Conservation (phyloP, 1,140 invertebrate genomes). For the Orchestia grillus region DNA sequence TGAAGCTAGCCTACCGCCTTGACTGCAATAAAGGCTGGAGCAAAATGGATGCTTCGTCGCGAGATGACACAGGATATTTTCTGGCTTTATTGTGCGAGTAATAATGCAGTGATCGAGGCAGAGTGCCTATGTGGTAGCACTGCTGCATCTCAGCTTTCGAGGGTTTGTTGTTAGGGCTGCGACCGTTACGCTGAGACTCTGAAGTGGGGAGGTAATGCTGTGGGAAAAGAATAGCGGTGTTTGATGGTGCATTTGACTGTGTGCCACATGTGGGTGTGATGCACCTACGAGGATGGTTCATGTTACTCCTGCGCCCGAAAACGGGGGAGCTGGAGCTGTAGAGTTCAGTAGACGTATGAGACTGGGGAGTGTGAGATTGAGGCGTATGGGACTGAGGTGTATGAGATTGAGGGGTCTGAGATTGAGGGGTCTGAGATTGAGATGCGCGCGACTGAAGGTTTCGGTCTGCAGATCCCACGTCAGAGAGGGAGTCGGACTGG, state of each 20-base stretch:
- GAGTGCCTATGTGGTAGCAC: conserved; percentile 31
- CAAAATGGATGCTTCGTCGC: conserved; percentile 33
- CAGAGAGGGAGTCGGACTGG: conserved; percentile 22
- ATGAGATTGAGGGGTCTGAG: conserved; percentile 40
- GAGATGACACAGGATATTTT: conserved; percentile 28
- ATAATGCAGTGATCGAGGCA: conserved; percentile 41
- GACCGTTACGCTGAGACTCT: not conserved
- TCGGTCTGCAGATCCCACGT: conserved; percentile 11
- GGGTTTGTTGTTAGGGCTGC: conserved; percentile 16
- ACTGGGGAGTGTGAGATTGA: conserved; percentile 44
- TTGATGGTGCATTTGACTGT: not conserved
- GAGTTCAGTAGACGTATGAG: conserved; percentile 38
- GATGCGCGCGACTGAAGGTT: conserved; percentile 14
- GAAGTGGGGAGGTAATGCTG: conserved; percentile 42
- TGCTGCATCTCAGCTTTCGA: not conserved
- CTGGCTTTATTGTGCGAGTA: conserved; percentile 48
- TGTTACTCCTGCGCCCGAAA: not conserved
- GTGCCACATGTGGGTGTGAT: conserved; percentile 40
- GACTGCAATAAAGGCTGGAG: conserved; percentile 39
- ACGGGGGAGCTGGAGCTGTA: conserved; percentile 45
- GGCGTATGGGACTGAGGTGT: conserved; percentile 45
- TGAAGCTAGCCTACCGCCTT: not conserved
- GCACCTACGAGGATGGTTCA: conserved; percentile 31
- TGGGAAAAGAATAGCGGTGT: conserved; percentile 43
- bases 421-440: conserved; percentile 21